phyloP scores from a whole-genome alignment of 1,140 invertebrate species.

The Drosophila leontia region DNA sequence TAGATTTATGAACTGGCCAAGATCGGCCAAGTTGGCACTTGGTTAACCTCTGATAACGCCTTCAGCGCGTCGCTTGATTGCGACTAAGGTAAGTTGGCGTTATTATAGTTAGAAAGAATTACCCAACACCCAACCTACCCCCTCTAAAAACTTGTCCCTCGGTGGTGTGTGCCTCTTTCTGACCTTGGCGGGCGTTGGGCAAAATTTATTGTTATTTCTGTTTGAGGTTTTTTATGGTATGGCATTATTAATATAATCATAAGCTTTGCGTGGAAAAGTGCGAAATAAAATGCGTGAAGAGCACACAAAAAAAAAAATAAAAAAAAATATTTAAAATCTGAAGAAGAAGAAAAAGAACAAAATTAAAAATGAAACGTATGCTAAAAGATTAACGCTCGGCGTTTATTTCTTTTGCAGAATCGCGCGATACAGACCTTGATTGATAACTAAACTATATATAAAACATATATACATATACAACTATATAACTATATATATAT shows the following conservation, averaged over 20 bases:
- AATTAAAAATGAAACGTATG: conserved; percentile 6
- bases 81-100: conserved; percentile 8
- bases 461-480: conserved; percentile 1
- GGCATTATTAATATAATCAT: conserved; percentile 66
- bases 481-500: conserved; percentile 6
- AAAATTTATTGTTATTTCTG: conserved; percentile 56
- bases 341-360: conserved; percentile 16
- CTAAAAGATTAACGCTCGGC: conserved; percentile 49
- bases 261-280: conserved; percentile 50
- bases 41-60: conserved; percentile 18
- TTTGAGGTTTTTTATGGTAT: conserved; percentile 50
- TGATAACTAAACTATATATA: conserved; percentile 59
- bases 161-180: conserved; percentile 11
- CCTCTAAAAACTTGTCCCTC: conserved; percentile 13
- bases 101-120: conserved; percentile 31
- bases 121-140: conserved; percentile 9
- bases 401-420: conserved; percentile 59
- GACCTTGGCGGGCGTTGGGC: conserved; percentile 44
- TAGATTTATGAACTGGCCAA: conserved; percentile 41
- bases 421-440: conserved; percentile 71
- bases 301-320: conserved; percentile 29
- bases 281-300: conserved; percentile 54
- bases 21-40: conserved; percentile 31
- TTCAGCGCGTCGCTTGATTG: conserved; percentile 7
- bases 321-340: conserved; percentile 23